A percentile compares a stretch with the other conserved stretches of the same genome.
Evolutionary conservation across 2,113 vertebrate species (phyloP).

Genomic region (Triplophysa siluroides): DNA sequence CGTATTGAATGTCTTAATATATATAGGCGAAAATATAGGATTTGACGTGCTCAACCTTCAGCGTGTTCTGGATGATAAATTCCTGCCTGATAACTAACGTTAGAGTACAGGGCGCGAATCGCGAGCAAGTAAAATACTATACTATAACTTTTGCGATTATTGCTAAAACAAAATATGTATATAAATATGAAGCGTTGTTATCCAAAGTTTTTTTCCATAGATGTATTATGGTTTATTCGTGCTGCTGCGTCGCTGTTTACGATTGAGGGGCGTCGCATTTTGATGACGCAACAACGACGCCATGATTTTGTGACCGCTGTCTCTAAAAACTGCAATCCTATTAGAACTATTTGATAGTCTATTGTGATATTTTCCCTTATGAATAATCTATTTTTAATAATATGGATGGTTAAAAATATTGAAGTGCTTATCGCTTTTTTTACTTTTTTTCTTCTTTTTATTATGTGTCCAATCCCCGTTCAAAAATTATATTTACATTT

Average conservation of each 20-base stretch:
- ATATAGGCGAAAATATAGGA: constrained; percentile 51
- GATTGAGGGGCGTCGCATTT: constrained; percentile 48
- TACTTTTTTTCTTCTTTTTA: too few species aligned
- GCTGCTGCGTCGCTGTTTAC: constrained; percentile 41
- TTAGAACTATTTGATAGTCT: too few species aligned
- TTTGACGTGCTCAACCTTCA: constrained; percentile 28
- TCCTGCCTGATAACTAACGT: background rate
- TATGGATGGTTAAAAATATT: too few species aligned
- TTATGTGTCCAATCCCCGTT: too few species aligned
- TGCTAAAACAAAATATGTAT: background rate
- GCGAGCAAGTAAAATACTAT: background rate
- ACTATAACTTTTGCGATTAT: background rate
- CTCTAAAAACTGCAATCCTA: too few species aligned
- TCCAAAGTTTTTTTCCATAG: background rate
- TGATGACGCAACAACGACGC: constrained; percentile 56
- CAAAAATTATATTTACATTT: too few species aligned
- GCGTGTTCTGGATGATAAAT: background rate
- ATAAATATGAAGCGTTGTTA: background rate
- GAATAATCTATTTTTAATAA: too few species aligned
- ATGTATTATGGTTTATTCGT: too few species aligned
- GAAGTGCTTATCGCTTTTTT: too few species aligned
- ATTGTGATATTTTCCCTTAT: too few species aligned
- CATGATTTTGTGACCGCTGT: background rate
- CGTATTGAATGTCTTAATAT: background rate
- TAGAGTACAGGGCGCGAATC: background rate